A percentile compares a stretch with the other conserved stretches of the same genome.
phyloP scores from a whole-genome alignment of 2,113 vertebrate species.

The Pseudopipra pipra region DNA sequence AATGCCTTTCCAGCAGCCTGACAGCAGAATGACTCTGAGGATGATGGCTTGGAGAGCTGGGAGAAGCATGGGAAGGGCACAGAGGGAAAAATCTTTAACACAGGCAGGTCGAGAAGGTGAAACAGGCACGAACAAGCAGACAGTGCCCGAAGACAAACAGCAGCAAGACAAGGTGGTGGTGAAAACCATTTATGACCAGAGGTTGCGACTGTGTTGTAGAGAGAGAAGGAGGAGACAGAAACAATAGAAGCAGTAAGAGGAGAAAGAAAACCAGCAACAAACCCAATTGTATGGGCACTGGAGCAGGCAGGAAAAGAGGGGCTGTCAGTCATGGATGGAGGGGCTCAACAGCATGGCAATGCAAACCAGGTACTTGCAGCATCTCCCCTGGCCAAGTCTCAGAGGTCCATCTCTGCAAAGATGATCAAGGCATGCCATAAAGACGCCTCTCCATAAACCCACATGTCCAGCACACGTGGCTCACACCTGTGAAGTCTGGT shows the following conservation, averaged over 20 bases:
- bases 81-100: fast-evolving
- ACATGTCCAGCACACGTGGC: fast-evolving
- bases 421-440: not conserved
- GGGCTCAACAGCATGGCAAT: not conserved
- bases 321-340: too few species aligned
- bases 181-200: not conserved
- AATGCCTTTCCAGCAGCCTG: not conserved
- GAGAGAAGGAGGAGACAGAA: not conserved
- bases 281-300: fast-evolving
- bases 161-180: not conserved
- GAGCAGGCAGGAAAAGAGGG: not conserved
- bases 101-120: not conserved
- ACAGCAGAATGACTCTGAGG: not conserved
- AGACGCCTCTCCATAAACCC: not conserved
- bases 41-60: not conserved
- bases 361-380: not conserved
- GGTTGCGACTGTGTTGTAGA: not conserved
- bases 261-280: not conserved
- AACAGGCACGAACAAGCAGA: not conserved
- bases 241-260: not conserved
- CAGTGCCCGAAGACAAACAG: not conserved
- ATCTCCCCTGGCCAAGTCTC: not conserved
- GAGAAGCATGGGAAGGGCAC: not conserved
- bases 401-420: not conserved
- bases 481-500: not conserved